Evolutionary conservation across 1,140 invertebrate species (phyloP).

Genomic region (Microplitis mediator): DNA sequence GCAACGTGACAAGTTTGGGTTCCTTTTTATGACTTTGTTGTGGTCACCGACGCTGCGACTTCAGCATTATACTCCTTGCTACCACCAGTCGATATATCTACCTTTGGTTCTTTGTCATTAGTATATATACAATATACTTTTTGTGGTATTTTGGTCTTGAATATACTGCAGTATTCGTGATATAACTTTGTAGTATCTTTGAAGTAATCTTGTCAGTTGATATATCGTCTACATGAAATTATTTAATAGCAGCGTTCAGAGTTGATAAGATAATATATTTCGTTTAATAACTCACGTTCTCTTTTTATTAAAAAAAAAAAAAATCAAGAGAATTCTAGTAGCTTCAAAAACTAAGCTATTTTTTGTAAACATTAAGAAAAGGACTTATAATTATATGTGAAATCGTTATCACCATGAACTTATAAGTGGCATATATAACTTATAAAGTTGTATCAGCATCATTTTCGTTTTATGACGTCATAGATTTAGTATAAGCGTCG

Average conservation of each 20-base stretch:
- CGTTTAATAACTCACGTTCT: too few relatives aligned
- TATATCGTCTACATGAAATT: too few relatives aligned
- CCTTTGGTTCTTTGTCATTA: background rate
- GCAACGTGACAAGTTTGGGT: conserved; percentile 52
- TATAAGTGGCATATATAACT: too few relatives aligned
- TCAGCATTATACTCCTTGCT: conserved; percentile 50
- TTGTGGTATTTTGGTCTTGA: background rate
- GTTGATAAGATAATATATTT: too few relatives aligned
- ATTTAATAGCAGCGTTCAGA: too few relatives aligned
- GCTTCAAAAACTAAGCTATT: background rate
- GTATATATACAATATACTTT: background rate
- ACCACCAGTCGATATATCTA: background rate
- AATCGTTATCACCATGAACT: too few relatives aligned
- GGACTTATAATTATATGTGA: background rate
- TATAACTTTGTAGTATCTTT: background rate
- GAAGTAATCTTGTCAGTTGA: too few relatives aligned
- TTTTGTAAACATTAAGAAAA: too few relatives aligned
- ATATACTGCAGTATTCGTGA: background rate
- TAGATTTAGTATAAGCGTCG: too few relatives aligned
- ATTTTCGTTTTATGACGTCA: too few relatives aligned
- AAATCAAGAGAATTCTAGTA: background rate
- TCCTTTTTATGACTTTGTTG: conserved; percentile 38
- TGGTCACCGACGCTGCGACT: conserved; percentile 36
- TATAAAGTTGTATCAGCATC: too few relatives aligned
- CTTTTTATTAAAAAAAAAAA: background rate